phyloP scores from a whole-genome alignment of 1,140 invertebrate species.

The Macrostomum lignano region DNA sequence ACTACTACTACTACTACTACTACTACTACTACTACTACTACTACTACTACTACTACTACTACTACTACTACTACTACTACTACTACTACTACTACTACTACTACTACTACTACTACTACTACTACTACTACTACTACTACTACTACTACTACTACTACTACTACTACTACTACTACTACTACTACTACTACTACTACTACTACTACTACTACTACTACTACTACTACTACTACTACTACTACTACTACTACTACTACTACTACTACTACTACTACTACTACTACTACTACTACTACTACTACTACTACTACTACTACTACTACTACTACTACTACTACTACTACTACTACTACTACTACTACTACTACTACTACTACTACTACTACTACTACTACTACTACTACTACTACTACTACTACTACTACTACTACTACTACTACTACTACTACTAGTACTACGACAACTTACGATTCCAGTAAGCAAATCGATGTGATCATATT shows the following conservation, averaged over 20 bases:
- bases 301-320: slow-evolving; percentile 6
- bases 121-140: slow-evolving; percentile 7
- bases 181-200: slow-evolving; percentile 7
- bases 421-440: not conserved
- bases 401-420: not conserved
- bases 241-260: slow-evolving; percentile 8
- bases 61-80: slow-evolving; percentile 7
- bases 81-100: slow-evolving; percentile 5
- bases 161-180: slow-evolving; percentile 8
- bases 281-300: slow-evolving; percentile 6
- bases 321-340: slow-evolving; percentile 5
- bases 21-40: slow-evolving; percentile 5
- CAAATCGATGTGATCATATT: no score
- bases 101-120: slow-evolving; percentile 6
- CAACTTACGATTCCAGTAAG: not conserved
- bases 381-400: slow-evolving; percentile 6
- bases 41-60: slow-evolving; percentile 6
- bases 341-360: slow-evolving; percentile 6
- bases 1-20: slow-evolving; percentile 7
- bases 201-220: slow-evolving; percentile 7
- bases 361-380: slow-evolving; percentile 6
- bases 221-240: slow-evolving; percentile 9
- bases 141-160: slow-evolving; percentile 7
- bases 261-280: slow-evolving; percentile 6
- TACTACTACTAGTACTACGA: slow-evolving; percentile 1